Evolutionary conservation across 2,797 vertebrate genomes (phyloP).

Genomic region (Lophura swinhoii): DNA sequence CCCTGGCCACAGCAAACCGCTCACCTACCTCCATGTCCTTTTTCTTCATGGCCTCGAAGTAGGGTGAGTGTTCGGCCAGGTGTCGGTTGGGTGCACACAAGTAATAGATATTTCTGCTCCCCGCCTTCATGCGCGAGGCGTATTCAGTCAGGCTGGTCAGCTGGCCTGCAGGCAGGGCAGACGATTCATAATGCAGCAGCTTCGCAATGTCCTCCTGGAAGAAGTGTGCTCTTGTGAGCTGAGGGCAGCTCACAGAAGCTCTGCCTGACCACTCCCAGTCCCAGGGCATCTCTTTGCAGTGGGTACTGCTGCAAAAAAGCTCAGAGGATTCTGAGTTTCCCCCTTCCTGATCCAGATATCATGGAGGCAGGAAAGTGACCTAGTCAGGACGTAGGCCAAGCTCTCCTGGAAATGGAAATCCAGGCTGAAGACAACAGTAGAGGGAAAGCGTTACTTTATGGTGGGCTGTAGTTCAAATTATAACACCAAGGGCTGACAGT

Average conservation of each 20-base stretch:
- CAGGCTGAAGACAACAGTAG: not conserved
- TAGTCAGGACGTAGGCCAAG: not conserved
- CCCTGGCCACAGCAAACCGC: not conserved
- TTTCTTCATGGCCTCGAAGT: slow-evolving; percentile 96
- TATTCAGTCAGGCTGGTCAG: slow-evolving; percentile 91
- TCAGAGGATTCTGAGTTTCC: not conserved
- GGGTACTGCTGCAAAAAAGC: not conserved
- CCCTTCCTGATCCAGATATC: not conserved
- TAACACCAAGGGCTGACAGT: not conserved
- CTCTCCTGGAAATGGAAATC: not conserved
- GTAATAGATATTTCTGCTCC: slow-evolving; percentile 95
- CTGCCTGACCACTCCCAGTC: not conserved
- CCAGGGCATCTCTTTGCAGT: not conserved
- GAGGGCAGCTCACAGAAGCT: not conserved
- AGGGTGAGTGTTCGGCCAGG: slow-evolving; percentile 92
- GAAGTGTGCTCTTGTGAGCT: not conserved
- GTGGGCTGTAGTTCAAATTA: not conserved
- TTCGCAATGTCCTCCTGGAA: slow-evolving; percentile 94
- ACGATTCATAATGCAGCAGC: slow-evolving; percentile 92
- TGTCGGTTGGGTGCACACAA: slow-evolving; percentile 92
- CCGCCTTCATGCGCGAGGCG: slow-evolving; percentile 88
- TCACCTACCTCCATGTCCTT: slow-evolving; percentile 92
- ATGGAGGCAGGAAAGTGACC: not conserved
- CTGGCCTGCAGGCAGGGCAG: slow-evolving; percentile 87
- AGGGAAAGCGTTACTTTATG: not conserved